A percentile compares a stretch with the other conserved stretches of the same genome.
phyloP scores from a whole-genome alignment of 2,113 vertebrate species.

The Gnathonemus echidnorhynchus region DNA sequence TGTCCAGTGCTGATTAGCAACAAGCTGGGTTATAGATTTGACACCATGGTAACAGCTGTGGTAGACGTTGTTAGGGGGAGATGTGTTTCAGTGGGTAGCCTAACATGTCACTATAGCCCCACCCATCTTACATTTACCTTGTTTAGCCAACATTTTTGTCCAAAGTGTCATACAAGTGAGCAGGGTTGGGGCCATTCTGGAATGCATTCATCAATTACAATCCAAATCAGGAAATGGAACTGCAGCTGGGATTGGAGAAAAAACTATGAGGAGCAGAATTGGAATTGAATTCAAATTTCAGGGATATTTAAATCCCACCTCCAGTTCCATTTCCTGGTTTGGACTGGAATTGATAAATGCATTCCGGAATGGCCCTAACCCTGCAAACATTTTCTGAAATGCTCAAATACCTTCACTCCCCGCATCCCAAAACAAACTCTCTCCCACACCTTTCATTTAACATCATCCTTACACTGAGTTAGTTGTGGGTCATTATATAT shows the following conservation, averaged over 20 bases:
- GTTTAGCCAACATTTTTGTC: background rate
- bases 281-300: too few relatives aligned
- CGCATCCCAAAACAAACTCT: background rate
- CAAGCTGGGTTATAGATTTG: background rate
- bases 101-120: background rate
- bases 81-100: background rate
- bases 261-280: too few relatives aligned
- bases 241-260: too few relatives aligned
- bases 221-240: too few relatives aligned
- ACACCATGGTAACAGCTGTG: background rate
- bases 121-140: background rate
- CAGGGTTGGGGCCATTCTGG: too few relatives aligned
- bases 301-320: too few relatives aligned
- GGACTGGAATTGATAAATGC: too few relatives aligned
- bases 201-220: too few relatives aligned
- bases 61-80: background rate
- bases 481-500: background rate
- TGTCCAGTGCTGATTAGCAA: background rate
- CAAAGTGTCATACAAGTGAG: background rate
- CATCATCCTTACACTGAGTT: background rate
- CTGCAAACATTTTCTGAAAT: background rate
- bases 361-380: too few relatives aligned
- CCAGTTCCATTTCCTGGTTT: too few relatives aligned
- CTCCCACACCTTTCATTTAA: background rate
- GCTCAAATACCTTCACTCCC: background rate